Evolutionary conservation across 2,888 invertebrate species (phyloP).

Genomic region (Heliothis peltigera): DNA sequence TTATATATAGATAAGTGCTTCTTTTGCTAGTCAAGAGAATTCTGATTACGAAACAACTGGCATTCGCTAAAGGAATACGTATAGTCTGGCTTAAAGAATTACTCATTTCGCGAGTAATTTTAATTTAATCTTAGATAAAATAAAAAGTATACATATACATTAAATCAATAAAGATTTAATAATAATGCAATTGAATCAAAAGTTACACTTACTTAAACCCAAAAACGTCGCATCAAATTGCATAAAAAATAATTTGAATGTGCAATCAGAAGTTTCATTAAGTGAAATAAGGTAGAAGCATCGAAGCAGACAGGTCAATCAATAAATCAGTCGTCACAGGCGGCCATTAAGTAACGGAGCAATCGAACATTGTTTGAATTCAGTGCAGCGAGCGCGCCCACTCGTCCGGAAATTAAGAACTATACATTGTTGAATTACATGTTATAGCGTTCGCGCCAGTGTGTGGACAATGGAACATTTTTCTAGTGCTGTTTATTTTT

Average conservation of each 20-base stretch:
- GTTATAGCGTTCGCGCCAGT: slow-evolving; percentile 35
- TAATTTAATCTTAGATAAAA: too few relatives aligned
- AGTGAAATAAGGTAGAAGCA: slow-evolving; percentile 38
- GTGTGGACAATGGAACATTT: slow-evolving; percentile 11
- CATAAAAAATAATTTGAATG: not conserved
- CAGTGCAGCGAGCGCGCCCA: slow-evolving; percentile 50
- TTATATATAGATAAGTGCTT: slow-evolving; percentile 45
- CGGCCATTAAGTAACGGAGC: slow-evolving; percentile 62
- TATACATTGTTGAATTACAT: slow-evolving; percentile 54
- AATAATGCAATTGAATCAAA: not conserved
- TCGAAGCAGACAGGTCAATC: slow-evolving; percentile 56
- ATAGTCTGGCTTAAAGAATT: not conserved
- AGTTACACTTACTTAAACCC: not conserved
- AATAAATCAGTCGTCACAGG: slow-evolving; percentile 61
- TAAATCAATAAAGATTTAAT: too few relatives aligned
- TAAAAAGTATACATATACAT: too few relatives aligned
- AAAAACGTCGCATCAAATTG: not conserved
- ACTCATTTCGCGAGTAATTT: not conserved
- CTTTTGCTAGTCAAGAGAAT: slow-evolving; percentile 42
- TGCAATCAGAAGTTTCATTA: slow-evolving; percentile 25
- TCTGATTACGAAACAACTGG: slow-evolving; percentile 9
- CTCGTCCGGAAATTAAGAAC: slow-evolving; percentile 59
- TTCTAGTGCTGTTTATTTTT: slow-evolving; percentile 15
- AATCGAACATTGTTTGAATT: slow-evolving; percentile 62
- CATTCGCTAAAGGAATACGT: not conserved